Evolutionary conservation across 2,797 vertebrate genomes (phyloP).

Genomic region (Lithobates sylvaticus): DNA sequence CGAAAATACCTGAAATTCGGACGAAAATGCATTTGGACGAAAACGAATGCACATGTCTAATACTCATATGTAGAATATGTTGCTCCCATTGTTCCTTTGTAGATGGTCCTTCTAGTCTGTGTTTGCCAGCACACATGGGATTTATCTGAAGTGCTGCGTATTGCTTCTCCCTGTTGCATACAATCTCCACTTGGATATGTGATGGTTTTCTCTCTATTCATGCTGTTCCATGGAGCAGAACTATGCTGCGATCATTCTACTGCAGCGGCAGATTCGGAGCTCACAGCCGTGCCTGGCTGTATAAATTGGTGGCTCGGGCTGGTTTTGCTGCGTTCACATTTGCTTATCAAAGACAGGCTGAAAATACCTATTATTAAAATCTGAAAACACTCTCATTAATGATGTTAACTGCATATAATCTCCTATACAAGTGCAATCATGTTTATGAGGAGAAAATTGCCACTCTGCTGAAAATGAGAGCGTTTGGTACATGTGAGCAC

Average conservation of each 20-base stretch:
- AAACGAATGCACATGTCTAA: no score
- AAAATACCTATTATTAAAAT: constrained; percentile 50
- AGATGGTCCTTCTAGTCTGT: not conserved
- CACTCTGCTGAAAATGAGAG: constrained; percentile 25
- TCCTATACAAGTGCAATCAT: constrained; percentile 41
- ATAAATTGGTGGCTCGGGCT: not conserved
- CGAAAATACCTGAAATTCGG: no score
- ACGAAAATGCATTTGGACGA: no score
- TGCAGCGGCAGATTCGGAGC: not conserved
- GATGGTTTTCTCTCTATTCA: not conserved
- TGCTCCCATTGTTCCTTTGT: no score
- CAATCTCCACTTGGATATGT: not conserved
- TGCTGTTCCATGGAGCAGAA: not conserved
- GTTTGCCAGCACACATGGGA: not conserved
- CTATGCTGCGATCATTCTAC: not conserved
- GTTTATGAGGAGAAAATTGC: constrained; percentile 54
- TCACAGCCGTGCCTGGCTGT: not conserved
- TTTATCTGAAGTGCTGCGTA: not conserved
- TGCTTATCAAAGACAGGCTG: constrained; percentile 22
- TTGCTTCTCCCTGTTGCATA: not conserved
- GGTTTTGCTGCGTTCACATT: constrained; percentile 19
- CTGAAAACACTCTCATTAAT: constrained; percentile 41
- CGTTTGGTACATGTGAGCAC: constrained; percentile 32
- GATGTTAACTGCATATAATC: constrained; percentile 42
- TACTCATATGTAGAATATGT: no score